These are phyloP conservation scores for Globia sparganii DNA, from an alignment of 2,888 invertebrate genomes.

Conservation along the genomic window DNA sequence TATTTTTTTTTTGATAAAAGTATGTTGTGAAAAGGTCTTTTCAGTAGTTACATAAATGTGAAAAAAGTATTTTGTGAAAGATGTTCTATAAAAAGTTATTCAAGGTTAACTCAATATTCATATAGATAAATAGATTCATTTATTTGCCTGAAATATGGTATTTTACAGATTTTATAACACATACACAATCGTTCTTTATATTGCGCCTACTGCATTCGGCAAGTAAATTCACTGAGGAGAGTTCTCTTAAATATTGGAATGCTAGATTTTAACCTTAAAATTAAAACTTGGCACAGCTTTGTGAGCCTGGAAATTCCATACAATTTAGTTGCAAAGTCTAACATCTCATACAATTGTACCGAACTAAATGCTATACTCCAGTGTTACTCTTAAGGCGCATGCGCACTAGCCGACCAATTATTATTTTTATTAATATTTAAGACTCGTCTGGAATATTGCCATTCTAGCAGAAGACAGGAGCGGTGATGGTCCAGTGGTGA, in stretches of 20 bases:
- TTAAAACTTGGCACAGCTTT: conserved; percentile 3
- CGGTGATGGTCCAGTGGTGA: no score
- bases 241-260: not conserved
- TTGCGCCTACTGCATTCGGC: no score
- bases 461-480: no score
- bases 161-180: no score
- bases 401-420: not conserved
- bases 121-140: no score
- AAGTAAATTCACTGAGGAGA: not conserved
- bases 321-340: conserved; percentile 36
- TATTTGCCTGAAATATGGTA: no score
- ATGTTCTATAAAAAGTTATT: not conserved
- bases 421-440: not conserved
- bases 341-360: conserved; percentile 13
- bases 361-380: conserved; percentile 32
- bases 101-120: no score
- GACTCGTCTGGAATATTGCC: no score
- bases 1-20: not conserved
- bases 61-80: not conserved
- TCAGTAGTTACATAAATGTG: not conserved
- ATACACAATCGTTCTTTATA: no score
- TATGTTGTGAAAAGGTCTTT: not conserved
- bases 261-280: not conserved
- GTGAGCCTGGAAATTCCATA: conserved; percentile 19
- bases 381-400: conserved; percentile 15